Base-by-base conservation (phyloP, 1,140 invertebrate species). In the Lepeophtheirus salmonis region DNA sequence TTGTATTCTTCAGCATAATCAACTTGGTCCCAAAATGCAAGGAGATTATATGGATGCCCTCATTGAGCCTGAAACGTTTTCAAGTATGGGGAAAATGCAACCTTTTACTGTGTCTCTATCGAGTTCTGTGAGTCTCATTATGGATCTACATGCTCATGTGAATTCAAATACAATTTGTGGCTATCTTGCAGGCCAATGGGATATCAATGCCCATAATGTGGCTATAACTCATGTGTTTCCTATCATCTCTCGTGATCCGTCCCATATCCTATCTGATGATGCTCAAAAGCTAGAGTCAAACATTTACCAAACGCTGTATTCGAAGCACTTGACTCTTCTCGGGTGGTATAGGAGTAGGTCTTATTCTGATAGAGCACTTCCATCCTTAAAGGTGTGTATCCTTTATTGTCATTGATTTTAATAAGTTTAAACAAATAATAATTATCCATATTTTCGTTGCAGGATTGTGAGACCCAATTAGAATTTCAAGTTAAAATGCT, bases 401-500 rank as follows among this genome's bases (percentile, higher is more conserved):
- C n/a, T n/a, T n/a, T n/a, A n/a, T n/a, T n/a, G n/a, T n/a, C n/a
- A n/a, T n/a, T n/a, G n/a, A n/a, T n/a, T n/a, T n/a, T n/a, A n/a
- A n/a, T n/a, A n/a, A n/a, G n/a, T n/a, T n/a, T n/a, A n/a, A n/a
- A n/a, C 2, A 50, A 50, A 3, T 14, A n/a, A 2, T 14, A n/a
- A 14, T 94, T 84, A 63, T 84, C 88, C 10, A 84, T 89, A 63
- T 89, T 89, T 10, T 89, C 87, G 16, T 72, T 94, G 0, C 75
- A 85, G 50, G 91, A 96, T 70, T 84, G 91, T 63, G 86, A 91
- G 67, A 80, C 83, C 63, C 91, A 96, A 70, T 74, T 95, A 59
- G 88, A 92, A 66, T 92, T 94, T 75, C 86, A 97, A 74, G 84
- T 95, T 53, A 83, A 83, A 69, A 87, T 95, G 84, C 86, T 89